Evolutionary conservation across 2,797 vertebrate genomes (phyloP).

Genomic region (Cephalopachus bancanus): DNA sequence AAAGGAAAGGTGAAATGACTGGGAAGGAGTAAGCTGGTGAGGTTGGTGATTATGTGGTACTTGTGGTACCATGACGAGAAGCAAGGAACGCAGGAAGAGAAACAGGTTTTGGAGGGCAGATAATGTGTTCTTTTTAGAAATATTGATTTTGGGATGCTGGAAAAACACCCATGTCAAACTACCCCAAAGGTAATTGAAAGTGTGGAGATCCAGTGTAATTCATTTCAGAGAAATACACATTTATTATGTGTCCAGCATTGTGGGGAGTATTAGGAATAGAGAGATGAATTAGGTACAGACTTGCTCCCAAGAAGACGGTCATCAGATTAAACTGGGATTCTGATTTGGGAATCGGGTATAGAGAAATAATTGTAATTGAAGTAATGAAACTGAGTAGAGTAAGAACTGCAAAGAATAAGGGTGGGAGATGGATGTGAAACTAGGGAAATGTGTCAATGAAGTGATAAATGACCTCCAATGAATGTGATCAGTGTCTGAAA

Average conservation of each 20-base stretch:
- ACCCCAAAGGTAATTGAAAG: not conserved
- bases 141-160: slow-evolving; percentile 57
- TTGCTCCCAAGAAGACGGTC: not conserved
- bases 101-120: not conserved
- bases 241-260: not conserved
- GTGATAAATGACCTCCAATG: not conserved
- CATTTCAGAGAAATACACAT: not conserved
- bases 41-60: not conserved
- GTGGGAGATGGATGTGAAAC: not conserved
- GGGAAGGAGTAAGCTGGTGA: not conserved
- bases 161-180: slow-evolving; percentile 12
- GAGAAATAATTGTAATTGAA: not conserved
- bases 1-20: not conserved
- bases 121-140: slow-evolving; percentile 31
- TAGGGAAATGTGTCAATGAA: accelerated
- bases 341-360: not conserved
- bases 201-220: not conserved
- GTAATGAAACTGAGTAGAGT: not conserved
- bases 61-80: not conserved
- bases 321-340: not conserved
- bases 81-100: not conserved
- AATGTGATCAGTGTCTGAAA: not conserved
- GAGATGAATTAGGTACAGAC: not conserved
- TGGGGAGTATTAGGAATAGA: not conserved
- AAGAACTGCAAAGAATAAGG: not conserved